Evolutionary conservation across 2,797 vertebrate species (phyloP), one percentile per base, ranked within the genome.

Genomic region (Eptatretus atami): DNA sequence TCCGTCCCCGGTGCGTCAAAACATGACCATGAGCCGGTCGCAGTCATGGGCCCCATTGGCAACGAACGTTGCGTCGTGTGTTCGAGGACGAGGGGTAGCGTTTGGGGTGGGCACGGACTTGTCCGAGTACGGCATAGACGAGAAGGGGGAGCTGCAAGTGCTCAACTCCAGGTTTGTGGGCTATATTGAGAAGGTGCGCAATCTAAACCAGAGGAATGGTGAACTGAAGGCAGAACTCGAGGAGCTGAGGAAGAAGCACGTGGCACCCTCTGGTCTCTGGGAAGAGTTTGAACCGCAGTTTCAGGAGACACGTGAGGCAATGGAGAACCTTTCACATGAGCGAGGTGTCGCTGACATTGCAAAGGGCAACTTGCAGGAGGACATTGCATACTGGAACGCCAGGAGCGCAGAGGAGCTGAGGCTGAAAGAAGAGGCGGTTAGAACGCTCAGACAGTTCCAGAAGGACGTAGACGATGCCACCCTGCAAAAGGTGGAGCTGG

Each of bases 111-210:
- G 69, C 64, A 76, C 77, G 1, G 75, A 80, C 73, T 73, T 78
- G 67, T 77, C 78, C 67, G 73, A 77, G 71, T 72, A 75, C 1
- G 78, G 77, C 63, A 70, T 70, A 66, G 77, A 76, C 3, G 78
- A 79, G 72, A 82, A 82, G 67, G 79, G 81, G 69, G 79, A 79
- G 69, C 80, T 80, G 76, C 75, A 80, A 66, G 74, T 79, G 66
- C 72, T 80, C 64, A 78, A 75, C 6, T 72, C 74, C 3, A 75
- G 71, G 67, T 81, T 79, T 52, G 73, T 77, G 0, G 77, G 78
- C 64, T 83, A 83, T 75, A 82, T 73, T 13, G 69, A 71, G 63
- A 76, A 76, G 66, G 74, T 74, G 10, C 71, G 71, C 64, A 66
- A 69, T 1, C 73, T 83, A 13, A 79, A 81, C 65, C 74, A 78